Evolutionary conservation across 2,888 invertebrate species (phyloP), one percentile per base, ranked within the genome.

Genomic region (Rhingia campestris): DNA sequence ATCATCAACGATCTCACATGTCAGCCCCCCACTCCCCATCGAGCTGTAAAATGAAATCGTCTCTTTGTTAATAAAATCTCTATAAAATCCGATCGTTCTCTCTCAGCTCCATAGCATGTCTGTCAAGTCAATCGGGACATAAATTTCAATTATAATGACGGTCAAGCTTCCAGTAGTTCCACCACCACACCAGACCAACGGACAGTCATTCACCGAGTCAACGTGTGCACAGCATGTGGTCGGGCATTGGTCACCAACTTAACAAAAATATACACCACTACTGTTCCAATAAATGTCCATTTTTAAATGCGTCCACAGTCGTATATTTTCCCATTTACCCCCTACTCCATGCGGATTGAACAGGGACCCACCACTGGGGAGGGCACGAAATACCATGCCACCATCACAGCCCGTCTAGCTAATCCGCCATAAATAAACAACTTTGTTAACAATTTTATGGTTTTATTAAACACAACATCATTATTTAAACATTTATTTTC

Each of bases 381-480:
- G 10, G 14, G 37, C 54, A 12, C 30, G 9, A 6, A 30, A 30
- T 39, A 41, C 41, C 7, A 41, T 6, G 9, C 22, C 33, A 53
- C 53, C 58, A 43, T n/a, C 43, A 12, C 56, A 4, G 14, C 2
- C 49, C 12, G 47, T 43, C 70, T 45, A 69, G 54, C 79, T 80
- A 80, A 80, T 84, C 80, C 74, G 59, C 84, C 84, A 84, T 84
- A 84, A 84, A 84, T 84, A 84, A 80, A 84, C 84, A 80, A 84
- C 84, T 84, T 84, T 84, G 84, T 84, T 84, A 84, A 84, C 84
- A 80, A 84, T 84, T 84, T 84, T 80, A 84, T 84, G 84, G 84
- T 84, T 84, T 80, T 80, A 84, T 84, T 84, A 84, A 84, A 80
- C 84, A 80, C 84, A 80, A 75, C 84, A 80, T 84, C 84, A 84